Conservation (phyloP, 2,797 vertebrate genomes). For the Ptychobarbus kaznakovi region DNA sequence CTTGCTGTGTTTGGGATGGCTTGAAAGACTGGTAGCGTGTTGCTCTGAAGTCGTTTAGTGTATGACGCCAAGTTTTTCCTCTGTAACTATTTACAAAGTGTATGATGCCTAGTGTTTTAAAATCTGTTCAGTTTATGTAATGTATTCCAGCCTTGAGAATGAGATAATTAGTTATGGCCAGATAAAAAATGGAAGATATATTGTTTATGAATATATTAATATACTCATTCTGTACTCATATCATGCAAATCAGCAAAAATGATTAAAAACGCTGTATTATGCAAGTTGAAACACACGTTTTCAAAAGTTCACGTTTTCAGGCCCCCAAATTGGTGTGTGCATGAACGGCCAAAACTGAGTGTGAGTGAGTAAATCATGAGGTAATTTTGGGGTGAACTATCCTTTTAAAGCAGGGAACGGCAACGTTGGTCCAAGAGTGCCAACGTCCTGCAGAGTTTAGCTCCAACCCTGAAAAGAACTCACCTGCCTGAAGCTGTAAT, state of each 20-base stretch:
- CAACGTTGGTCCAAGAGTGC: neutral
- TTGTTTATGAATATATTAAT: neutral
- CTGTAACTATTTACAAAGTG: neutral
- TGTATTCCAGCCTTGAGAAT: neutral
- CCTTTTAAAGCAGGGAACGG: neutral
- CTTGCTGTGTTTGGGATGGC: neutral
- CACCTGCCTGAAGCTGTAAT: neutral
- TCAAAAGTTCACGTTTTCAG: neutral
- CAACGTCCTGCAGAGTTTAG: neutral
- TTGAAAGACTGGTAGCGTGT: neutral
- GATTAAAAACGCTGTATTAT: neutral
- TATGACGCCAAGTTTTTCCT: neutral
- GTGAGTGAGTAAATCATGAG: too few species aligned
- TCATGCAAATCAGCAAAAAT: neutral
- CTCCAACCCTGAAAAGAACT: neutral
- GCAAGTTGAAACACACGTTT: neutral
- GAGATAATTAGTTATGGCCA: neutral
- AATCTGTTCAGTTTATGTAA: neutral
- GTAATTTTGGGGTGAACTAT: too few species aligned
- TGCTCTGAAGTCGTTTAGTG: neutral
- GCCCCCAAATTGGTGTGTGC: too few species aligned
- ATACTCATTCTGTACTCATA: neutral
- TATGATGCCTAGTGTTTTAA: neutral
- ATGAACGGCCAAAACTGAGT: too few species aligned
- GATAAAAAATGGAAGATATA: neutral